These are phyloP conservation scores for Fistularia tabacaria DNA, from an alignment of 2,797 vertebrate genomes.

Conservation along the genomic window DNA sequence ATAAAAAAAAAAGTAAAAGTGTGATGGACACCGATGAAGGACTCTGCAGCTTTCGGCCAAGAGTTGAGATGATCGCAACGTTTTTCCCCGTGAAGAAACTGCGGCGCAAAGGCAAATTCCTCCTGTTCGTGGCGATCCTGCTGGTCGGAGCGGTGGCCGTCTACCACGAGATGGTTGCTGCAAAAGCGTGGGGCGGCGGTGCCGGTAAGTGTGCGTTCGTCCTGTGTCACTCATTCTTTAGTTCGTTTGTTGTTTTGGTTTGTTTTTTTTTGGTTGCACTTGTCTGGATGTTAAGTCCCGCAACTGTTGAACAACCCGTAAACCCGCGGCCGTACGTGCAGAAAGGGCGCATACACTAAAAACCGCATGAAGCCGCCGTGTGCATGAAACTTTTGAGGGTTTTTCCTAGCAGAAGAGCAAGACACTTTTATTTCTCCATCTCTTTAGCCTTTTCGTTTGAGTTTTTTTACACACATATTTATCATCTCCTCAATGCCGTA, in stretches of 20 bases:
- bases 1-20: no score
- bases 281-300: no score
- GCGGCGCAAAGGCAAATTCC: slow-evolving; percentile 50
- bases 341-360: neutral
- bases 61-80: slow-evolving; percentile 45
- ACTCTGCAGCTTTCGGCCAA: slow-evolving; percentile 1
- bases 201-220: slow-evolving; percentile 50
- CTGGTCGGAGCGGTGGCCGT: slow-evolving; percentile 49
- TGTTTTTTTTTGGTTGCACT: no score
- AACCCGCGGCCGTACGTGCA: neutral
- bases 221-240: no score
- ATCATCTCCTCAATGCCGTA: no score
- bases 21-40: slow-evolving; percentile 7
- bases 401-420: no score
- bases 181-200: slow-evolving; percentile 26
- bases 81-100: slow-evolving; percentile 70
- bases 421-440: neutral
- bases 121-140: slow-evolving; percentile 56
- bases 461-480: slow-evolving; percentile 1
- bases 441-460: neutral
- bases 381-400: no score
- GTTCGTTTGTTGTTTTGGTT: no score
- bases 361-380: neutral
- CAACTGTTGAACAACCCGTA: no score
- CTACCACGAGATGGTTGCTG: slow-evolving; percentile 61